phyloP scores from a whole-genome alignment of 1,140 invertebrate species.

The Camponotus vicinus region DNA sequence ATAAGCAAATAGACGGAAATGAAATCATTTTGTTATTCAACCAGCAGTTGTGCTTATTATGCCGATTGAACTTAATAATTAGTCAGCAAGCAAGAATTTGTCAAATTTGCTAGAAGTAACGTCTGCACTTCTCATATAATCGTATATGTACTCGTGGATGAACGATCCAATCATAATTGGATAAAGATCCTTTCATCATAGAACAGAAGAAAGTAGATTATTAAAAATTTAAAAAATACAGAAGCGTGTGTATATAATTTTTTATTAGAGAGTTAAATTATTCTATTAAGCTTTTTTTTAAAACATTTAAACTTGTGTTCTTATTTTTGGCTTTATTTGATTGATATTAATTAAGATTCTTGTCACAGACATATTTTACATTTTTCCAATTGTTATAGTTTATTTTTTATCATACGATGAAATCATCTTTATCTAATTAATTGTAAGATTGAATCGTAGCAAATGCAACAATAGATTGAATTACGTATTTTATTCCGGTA shows the following conservation, averaged over 20 bases:
- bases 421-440: neutral
- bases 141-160: conserved; percentile 18
- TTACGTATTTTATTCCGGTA: neutral
- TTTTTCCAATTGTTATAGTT: neutral
- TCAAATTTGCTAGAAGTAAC: conserved; percentile 58
- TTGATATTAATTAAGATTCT: too few relatives aligned
- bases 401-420: conserved; percentile 7
- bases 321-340: neutral
- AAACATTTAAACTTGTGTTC: neutral
- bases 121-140: conserved; percentile 56
- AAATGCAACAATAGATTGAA: neutral
- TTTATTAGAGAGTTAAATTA: neutral
- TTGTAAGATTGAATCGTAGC: neutral
- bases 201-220: neutral
- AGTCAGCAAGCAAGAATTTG: conserved; percentile 49
- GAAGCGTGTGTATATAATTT: neutral
- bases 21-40: conserved; percentile 53
- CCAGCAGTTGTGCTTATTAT: conserved; percentile 32
- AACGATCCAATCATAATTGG: conserved; percentile 11
- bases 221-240: conserved; percentile 4
- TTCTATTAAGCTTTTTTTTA: neutral
- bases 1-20: conserved; percentile 30
- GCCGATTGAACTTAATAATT: conserved; percentile 61
- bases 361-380: too few relatives aligned
- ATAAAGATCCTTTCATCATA: conserved; percentile 19